Evolutionary conservation across 2,888 invertebrate species (phyloP), one percentile per base, ranked within the genome.

Genomic region (Hypomecis atomaria): DNA sequence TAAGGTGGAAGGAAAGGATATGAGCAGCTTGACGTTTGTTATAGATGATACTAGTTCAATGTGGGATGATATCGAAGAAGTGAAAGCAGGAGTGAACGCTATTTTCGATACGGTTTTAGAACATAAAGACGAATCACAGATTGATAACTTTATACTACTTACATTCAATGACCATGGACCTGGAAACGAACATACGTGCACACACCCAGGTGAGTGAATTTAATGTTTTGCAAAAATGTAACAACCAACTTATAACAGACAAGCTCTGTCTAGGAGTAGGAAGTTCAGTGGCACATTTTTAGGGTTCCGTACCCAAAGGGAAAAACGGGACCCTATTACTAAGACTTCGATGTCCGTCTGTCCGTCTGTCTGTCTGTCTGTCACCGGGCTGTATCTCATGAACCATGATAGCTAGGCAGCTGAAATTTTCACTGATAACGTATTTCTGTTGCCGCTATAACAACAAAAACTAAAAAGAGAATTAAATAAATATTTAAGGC

Each of bases 1-100:
- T 10, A 23, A 33, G 33, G 52, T 52, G 2, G 7, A 5, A 10
- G 52, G 40, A 33, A 42, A 8, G 3, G 9, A 13, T 1, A 33
- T 52, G 71, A 78, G 83, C 36, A 87, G 88, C 74, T 75, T 90
- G 6, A 78, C 82, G 0, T 88, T 90, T 61, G 83, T 87, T 0
- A 88, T 90, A 9, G 90, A 90, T 54, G 78, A 85, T 10, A 90
- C 90, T 0, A 54, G 0, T 0, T 89, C 89, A 0, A 90, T 90
- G 90, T 0, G 0, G 0, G 9, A 81, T 40, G 90, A 90, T 59
- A 88, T 90, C 34, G 37, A n/a, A 0, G 72, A 78, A 76, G 88
- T 89, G 5, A 86, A 76, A 65, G 1, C 47, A 0, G 77, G 75
- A 54, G 80, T 79, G 0, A 75, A 81, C 6, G 59, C 67, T 1